A percentile compares a stretch with the other conserved stretches of the same genome.
phyloP scores from a whole-genome alignment of 2,888 invertebrate species.

The Drosophila suboccidentalis region DNA sequence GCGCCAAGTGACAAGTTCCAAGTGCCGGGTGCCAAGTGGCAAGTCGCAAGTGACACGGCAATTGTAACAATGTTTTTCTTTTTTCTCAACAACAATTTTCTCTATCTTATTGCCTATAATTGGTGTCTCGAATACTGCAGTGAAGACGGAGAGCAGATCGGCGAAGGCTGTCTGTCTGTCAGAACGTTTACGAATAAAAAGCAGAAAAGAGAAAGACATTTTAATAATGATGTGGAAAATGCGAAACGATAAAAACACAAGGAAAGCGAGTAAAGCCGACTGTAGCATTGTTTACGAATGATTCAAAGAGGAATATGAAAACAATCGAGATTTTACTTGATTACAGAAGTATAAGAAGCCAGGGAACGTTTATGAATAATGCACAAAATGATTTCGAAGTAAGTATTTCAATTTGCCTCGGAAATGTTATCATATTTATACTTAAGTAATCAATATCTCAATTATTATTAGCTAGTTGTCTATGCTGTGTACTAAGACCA shows the following conservation, averaged over 20 bases:
- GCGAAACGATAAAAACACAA: too few species aligned
- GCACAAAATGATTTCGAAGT: neutral
- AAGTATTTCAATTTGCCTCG: too few species aligned
- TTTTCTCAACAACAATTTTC: neutral
- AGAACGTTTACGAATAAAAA: neutral
- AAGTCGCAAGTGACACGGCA: constrained; percentile 1
- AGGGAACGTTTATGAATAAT: neutral
- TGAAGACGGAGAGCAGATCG: neutral
- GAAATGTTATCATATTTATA: too few species aligned
- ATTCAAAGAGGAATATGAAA: neutral
- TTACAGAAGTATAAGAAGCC: neutral
- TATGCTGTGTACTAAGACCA: too few species aligned
- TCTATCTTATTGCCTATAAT: constrained; percentile 5
- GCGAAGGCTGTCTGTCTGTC: neutral
- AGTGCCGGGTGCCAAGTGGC: neutral
- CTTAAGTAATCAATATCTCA: too few species aligned
- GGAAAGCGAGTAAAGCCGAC: neutral
- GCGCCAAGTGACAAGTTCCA: constrained; percentile 6
- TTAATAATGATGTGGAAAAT: neutral
- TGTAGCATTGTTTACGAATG: constrained; percentile 1
- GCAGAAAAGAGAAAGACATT: neutral
- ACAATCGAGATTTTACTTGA: neutral
- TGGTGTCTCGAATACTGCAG: neutral
- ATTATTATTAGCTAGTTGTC: too few species aligned
- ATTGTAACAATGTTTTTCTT: constrained; percentile 5